Conservation (phyloP, 1,140 invertebrate species). For the Cardiocondyla obscurior region DNA sequence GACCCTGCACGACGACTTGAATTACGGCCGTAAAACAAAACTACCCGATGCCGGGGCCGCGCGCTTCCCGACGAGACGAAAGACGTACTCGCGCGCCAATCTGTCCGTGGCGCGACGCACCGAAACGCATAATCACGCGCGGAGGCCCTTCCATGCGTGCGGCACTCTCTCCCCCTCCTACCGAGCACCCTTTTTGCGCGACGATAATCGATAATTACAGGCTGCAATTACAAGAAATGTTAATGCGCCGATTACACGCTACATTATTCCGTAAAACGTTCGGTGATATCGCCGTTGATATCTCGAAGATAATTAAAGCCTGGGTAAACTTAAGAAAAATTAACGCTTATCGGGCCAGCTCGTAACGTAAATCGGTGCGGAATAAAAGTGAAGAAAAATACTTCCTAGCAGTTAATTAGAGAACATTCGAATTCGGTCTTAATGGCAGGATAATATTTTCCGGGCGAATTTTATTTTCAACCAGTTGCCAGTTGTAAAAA, state of each 20-base stretch:
- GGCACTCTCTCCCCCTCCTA: no score
- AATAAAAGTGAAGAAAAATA: no score
- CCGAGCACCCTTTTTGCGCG: neutral
- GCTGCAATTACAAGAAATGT: neutral
- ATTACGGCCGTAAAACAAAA: slow-evolving; percentile 78
- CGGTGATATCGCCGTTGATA: neutral
- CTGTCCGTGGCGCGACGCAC: slow-evolving; percentile 13
- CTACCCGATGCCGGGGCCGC: slow-evolving; percentile 46
- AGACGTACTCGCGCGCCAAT: slow-evolving; percentile 39
- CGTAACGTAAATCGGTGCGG: no score
- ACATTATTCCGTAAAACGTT: neutral
- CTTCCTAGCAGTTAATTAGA: no score
- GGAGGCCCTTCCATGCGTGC: no score
- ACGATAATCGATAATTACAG: neutral
- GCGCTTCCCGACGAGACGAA: slow-evolving; percentile 42
- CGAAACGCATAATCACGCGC: slow-evolving; percentile 33
- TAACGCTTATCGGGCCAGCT: no score
- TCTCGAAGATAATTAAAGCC: neutral
- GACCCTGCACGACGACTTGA: slow-evolving; percentile 76
- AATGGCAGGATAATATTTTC: no score
- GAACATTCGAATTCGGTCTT: no score
- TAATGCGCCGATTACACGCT: neutral
- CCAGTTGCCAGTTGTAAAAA: no score
- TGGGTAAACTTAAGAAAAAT: neutral
- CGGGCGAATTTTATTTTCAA: no score